A percentile compares a stretch with the other conserved stretches of the same genome.
These are phyloP conservation scores for Callorhinus ursinus DNA, from an alignment of 2,113 vertebrate species.

Conservation along the genomic window DNA sequence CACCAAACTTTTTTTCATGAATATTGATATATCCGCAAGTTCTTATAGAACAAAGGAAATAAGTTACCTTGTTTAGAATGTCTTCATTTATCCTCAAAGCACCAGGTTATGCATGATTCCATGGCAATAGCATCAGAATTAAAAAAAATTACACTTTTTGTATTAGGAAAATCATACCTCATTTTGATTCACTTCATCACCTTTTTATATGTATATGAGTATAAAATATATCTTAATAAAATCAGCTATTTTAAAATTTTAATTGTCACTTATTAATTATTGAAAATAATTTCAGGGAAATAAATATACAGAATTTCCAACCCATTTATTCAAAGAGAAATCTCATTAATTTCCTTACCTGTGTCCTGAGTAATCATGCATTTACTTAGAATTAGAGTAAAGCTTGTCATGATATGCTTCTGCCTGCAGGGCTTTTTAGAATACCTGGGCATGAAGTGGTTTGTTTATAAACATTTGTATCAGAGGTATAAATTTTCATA, in stretches of 20 bases:
- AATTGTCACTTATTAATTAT: not conserved
- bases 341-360: not conserved
- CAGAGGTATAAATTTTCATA: not conserved
- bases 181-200: not conserved
- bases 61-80: not conserved
- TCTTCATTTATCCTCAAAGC: not conserved
- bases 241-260: not conserved
- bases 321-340: not conserved
- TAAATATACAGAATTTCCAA: not conserved
- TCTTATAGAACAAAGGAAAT: not conserved
- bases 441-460: rapidly evolving
- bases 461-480: not conserved
- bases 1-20: not conserved
- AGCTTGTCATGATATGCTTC: not conserved
- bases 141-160: not conserved
- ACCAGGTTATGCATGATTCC: not conserved
- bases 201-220: not conserved
- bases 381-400: not conserved
- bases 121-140: not conserved
- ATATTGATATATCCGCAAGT: not conserved
- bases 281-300: not conserved
- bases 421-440: not conserved
- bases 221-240: not conserved
- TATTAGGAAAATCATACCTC: not conserved
- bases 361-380: not conserved